Base-by-base conservation (phyloP, 2,888 invertebrate species). In the Leptinotarsa tumamoca region DNA sequence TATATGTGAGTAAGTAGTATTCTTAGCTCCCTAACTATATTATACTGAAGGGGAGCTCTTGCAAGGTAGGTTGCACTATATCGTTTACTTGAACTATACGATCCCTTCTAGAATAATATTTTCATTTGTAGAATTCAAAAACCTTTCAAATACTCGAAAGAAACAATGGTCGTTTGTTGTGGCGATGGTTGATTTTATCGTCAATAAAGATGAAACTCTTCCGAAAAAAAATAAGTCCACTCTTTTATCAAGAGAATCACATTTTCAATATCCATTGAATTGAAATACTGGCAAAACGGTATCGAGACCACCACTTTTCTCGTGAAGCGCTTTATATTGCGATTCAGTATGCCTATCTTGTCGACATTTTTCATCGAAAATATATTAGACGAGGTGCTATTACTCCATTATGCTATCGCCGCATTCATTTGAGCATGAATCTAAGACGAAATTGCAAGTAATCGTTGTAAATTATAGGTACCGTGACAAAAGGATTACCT, bases 361-460 rank as follows among this genome's bases (percentile, higher is more conserved):
- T 63, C 63, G 10, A 63, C 43, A 63, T 18, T 63, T 63, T 63
- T 63, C 43, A 63, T 63, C 17, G 17, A n/a, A 63, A 63, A 15
- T 63, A 33, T 63, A 63, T 63, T 63, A 63, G 63, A 63, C 63
- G 33, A 18, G 15, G 63, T 63, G 63, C 63, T 43, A 63, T 63
- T 63, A 63, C 43, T 33, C 7, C 63, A 63, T 63, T 63, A 63
- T 63, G 43, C 33, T 17, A 43, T 63, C 17, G 18, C 63, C 63
- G 63, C 33, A 63, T 43, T 63, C 63, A 63, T 63, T 63, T 63
- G 18, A 43, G 17, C 63, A 63, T 43, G 63, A 63, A 33, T 63
- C 63, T 33, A 43, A 63, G 33, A 63, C 43, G 17, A 63, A 63
- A 63, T 63, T 63, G 63, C 63, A 63, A 63, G 63, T 63, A 63